These are phyloP conservation scores for Erythrocebus patas DNA, from an alignment of 2,113 vertebrate genomes.

Conservation along the genomic window DNA sequence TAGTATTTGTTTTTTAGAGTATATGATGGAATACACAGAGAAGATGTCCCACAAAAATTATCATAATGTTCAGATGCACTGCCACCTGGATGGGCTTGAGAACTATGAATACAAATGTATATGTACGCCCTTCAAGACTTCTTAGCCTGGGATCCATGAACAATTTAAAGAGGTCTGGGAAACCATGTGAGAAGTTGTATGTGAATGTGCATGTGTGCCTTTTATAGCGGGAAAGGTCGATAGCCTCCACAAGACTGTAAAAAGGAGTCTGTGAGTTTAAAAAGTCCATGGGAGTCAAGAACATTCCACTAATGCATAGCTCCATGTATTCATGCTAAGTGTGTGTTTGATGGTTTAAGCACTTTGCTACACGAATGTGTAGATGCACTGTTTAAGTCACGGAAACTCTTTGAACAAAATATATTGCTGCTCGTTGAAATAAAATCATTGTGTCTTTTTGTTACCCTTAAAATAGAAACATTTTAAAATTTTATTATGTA, in stretches of 20 bases:
- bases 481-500: background rate
- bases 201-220: background rate
- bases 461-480: background rate
- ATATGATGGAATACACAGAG: background rate
- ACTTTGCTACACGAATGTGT: background rate
- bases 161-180: background rate
- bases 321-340: background rate
- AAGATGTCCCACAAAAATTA: background rate
- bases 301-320: no score
- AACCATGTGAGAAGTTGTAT: background rate
- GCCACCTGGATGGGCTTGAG: background rate
- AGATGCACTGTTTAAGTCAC: background rate
- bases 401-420: background rate
- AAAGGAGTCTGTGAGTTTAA: background rate
- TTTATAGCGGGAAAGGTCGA: background rate
- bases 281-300: background rate
- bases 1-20: background rate
- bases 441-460: background rate
- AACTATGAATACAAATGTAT: background rate
- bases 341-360: background rate
- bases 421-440: background rate
- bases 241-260: background rate
- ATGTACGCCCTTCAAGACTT: rapidly evolving
- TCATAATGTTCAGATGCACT: background rate
- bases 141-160: background rate